Base-by-base conservation (phyloP, 2,113 vertebrate species). In the Sigmodon hispidus region DNA sequence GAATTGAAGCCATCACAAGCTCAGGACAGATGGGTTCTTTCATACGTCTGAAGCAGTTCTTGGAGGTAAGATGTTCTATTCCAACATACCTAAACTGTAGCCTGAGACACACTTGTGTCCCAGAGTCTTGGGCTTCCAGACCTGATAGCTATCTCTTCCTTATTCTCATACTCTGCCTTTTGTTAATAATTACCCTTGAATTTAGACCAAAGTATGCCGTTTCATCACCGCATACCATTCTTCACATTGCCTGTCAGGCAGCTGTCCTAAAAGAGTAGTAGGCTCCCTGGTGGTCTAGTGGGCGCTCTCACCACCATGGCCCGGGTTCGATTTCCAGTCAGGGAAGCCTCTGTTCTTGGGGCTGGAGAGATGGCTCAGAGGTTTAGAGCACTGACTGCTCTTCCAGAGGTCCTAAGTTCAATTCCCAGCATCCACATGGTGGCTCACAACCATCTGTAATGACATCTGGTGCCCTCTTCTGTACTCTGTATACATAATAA, bases 1-100 rank as follows among this genome's bases (percentile, higher is more conserved):
- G 99, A 95, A 99, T 99, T 61, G 99, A 99, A 98, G 98, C 98
- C 2, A 97, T 99, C 72, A 99, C 99, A 59, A 98, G 96, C 48
- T 84, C 97, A 5, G 98, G 98, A 21, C 98, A 99, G 97, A 99
- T 98, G 98, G 99, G 99, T 4, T 99, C 99, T 57, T 98, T 99
- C 31, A 98, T 97, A 52, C 98, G 99, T 75, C 98, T 99, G 77
- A 98, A 98, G 95, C 98, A 98, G 79, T 99, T 99, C 8, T 90
- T 99, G 34, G 98, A 99, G 99, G 99, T 99, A 97, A 98, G 95
- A 63, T n/a, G 29, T 43, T 63, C 19, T 26, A 45, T 70, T 50
- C 36, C 19, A 43, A 2, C 29, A 10, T 0, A 0, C 65, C 59
- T 31, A 52, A 12, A 19, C 55, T 50, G 19, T n/a, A 24, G 19